A percentile compares a stretch with the other conserved stretches of the same genome.
These are phyloP conservation scores for Drosophila obscura DNA, from an alignment of 1,140 invertebrate genomes.

Conservation along the genomic window DNA sequence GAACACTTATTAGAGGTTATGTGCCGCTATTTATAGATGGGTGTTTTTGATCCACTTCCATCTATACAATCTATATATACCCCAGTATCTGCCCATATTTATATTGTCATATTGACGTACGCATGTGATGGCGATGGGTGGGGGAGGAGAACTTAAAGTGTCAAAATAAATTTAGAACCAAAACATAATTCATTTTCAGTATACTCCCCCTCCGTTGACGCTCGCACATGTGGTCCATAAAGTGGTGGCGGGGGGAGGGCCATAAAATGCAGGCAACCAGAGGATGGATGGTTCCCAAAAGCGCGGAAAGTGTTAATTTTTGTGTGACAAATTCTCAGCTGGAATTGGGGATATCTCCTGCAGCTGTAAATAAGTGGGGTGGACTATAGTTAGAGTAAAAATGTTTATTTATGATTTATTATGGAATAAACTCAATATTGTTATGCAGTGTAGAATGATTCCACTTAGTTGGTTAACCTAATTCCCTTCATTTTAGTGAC, in stretches of 20 bases:
- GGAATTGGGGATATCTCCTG: not conserved
- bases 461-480: not conserved
- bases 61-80: conserved; percentile 27
- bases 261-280: conserved; percentile 21
- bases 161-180: conserved; percentile 39
- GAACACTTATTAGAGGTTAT: conserved; percentile 74
- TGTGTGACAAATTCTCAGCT: not conserved
- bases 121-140: conserved; percentile 16
- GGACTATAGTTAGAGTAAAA: not conserved
- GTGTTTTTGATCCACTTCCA: conserved; percentile 30
- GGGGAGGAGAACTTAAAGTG: conserved; percentile 28
- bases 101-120: conserved; percentile 45
- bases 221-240: conserved; percentile 25
- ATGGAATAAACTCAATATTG: not conserved
- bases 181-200: conserved; percentile 10
- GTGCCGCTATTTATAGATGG: conserved; percentile 58
- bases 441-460: too few species aligned
- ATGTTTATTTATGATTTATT: not conserved
- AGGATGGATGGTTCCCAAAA: conserved; percentile 1
- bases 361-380: not conserved
- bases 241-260: not conserved
- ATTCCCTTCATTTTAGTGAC: conserved; percentile 18
- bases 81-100: conserved; percentile 18
- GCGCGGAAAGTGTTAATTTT: conserved; percentile 28
- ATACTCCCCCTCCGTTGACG: conserved; percentile 9